Evolutionary conservation across 2,888 invertebrate species (phyloP), one percentile per base, ranked within the genome.

Genomic region (Morpho achilles): DNA sequence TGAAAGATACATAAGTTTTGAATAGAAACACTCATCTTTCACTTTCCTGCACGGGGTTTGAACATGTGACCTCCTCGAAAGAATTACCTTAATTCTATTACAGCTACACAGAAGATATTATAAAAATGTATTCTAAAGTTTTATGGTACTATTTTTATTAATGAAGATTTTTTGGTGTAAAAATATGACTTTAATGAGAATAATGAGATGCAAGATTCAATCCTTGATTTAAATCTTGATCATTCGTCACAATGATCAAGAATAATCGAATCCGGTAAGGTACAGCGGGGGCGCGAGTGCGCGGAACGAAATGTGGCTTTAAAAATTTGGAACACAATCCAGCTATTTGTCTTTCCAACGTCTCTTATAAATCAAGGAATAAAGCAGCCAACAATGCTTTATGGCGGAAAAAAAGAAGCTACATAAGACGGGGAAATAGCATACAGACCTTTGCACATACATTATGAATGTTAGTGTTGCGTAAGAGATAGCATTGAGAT

Each of bases 301-400:
- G 90, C 88, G 91, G 93, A 93, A 93, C 91, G 92, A 93, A 94
- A 94, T 94, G 93, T 92, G 93, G 93, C 93, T 93, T 93, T 94
- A 93, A 94, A 94, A 94, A 94, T 94, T 94, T 94, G 93, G 93
- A 92, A 94, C 94, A 93, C 94, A 94, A 94, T 93, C 94, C 93
- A 88, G 91, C 94, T 93, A 93, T 94, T 94, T 94, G 94, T 94
- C 94, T 94, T 93, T 91, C 91, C 89, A 92, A 93, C 92, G 93
- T 92, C 91, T 92, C 91, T 91, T 92, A 93, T 94, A 94, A 94
- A 94, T 94, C 93, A 91, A 90, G 90, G 91, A 89, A 91, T 91
- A 91, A 92, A 92, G 92, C 91, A 92, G 91, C 91, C 92, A 92
- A 91, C 92, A 90, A 91, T 91, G 91, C 87, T 91, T 91, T 91